Evolutionary conservation across 2,888 invertebrate genomes (phyloP), one percentile per base, ranked within the genome.

Genomic region (Ophion ventricosus): DNA sequence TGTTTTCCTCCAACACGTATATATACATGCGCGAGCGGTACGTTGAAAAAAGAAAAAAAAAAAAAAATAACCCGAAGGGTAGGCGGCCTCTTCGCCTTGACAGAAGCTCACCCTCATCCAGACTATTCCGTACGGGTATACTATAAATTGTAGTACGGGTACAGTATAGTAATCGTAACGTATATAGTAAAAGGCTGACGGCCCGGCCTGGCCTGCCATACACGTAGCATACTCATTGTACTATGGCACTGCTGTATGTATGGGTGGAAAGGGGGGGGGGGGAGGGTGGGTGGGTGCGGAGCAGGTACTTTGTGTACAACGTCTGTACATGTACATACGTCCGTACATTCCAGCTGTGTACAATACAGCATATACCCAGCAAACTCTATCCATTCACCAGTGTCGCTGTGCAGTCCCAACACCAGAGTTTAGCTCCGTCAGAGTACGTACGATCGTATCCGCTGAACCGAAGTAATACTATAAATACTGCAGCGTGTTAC

Each of bases 81-180:
- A 35, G 35, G 35, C 35, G 35, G 5, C 35, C 59, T 1, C 57
- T 56, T 35, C n/a, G 23, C 35, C 57, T n/a, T 59, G 3, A 23
- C 59, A 56, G 20, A 73, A 73, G 61, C 35, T 61, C 61, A 61
- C 40, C 40, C 73, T 59, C 40, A 43, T 73, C 59, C 61, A 59
- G 29, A 73, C 73, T 35, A 7, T 35, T 35, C 35, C 8, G 35
- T 5, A 35, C 35, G 35, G 35, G 7, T 43, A 56, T 35, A 57
- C 54, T 54, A 25, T 69, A 26, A 56, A 10, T 72, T 23, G n/a
- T 72, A 25, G 35, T 20, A 72, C 54, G 23, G 23, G 8, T 59
- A 59, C 3, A 59, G 72, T 59, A 59, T 20, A 35, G 25, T 35
- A 40, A 35, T 57, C 40, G 57, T 57, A 69, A 54, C n/a, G 54